Evolutionary conservation across 2,888 invertebrate species (phyloP).

Genomic region (Hyles lineata): DNA sequence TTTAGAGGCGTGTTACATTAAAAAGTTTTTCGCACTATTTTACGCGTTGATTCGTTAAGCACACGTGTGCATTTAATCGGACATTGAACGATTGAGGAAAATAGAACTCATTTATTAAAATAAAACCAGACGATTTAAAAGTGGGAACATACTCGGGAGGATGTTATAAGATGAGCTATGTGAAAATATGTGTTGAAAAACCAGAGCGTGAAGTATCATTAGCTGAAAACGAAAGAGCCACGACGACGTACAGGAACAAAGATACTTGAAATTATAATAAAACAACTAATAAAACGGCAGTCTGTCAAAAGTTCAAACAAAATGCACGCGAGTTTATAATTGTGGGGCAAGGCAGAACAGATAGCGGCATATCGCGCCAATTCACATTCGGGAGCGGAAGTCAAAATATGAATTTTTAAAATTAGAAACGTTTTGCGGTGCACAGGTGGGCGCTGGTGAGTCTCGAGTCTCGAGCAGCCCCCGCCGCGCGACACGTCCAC

Average conservation of each 20-base stretch:
- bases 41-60: neutral
- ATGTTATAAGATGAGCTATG: conserved; percentile 19
- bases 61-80: neutral
- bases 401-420: conserved; percentile 82
- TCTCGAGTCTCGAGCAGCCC: conserved; percentile 40
- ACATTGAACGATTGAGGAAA: conserved; percentile 18
- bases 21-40: conserved; percentile 2
- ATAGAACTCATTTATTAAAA: conserved; percentile 14
- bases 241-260: conserved; percentile 3
- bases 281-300: conserved; percentile 18
- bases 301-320: conserved; percentile 14
- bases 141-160: conserved; percentile 3
- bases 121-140: conserved; percentile 18
- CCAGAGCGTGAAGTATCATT: conserved; percentile 25
- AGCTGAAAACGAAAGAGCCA: conserved; percentile 11
- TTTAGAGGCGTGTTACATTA: neutral
- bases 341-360: conserved; percentile 28
- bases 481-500: conserved; percentile 25
- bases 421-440: conserved; percentile 70
- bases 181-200: conserved; percentile 13
- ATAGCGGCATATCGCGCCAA: conserved; percentile 62
- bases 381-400: conserved; percentile 82
- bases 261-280: conserved; percentile 19
- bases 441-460: conserved; percentile 78
- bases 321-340: conserved; percentile 22